Evolutionary conservation across 92 coral and sea anemone genomes (phyloP).

Genomic region (Chrysogorgia sp.): DNA sequence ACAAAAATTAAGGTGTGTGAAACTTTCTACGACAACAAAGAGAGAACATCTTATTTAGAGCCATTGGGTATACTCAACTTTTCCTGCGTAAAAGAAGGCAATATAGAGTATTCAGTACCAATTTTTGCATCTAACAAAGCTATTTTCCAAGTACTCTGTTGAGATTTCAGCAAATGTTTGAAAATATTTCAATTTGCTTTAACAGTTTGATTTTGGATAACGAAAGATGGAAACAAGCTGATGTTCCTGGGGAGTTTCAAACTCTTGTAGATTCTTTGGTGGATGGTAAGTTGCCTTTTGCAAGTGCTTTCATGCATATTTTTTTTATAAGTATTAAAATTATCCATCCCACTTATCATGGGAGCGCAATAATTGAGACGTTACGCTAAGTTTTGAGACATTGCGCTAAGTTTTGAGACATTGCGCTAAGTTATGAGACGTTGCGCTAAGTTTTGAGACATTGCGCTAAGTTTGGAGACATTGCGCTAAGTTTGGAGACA

Average conservation of each 20-base stretch:
- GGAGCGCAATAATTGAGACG: too few relatives aligned
- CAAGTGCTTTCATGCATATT: not conserved
- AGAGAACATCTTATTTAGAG: not conserved
- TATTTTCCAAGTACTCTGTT: not conserved
- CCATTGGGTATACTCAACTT: not conserved
- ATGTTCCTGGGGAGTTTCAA: constrained; percentile 94
- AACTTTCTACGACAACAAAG: not conserved
- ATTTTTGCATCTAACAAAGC: too few relatives aligned
- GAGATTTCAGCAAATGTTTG: not conserved
- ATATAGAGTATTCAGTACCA: not conserved
- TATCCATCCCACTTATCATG: too few relatives aligned
- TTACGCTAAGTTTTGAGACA: too few relatives aligned
- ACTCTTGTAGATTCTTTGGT: constrained; percentile 81
- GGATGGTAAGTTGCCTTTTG: constrained; percentile 76
- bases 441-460: too few relatives aligned
- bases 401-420: too few relatives aligned
- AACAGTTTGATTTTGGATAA: constrained; percentile 89
- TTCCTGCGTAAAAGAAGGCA: not conserved
- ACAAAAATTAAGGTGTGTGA: constrained; percentile 83
- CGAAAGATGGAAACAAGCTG: constrained; percentile 99
- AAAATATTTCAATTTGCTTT: constrained; percentile 17
- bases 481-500: too few relatives aligned
- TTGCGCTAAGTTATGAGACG: too few relatives aligned
- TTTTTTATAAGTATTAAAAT: not conserved
- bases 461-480: too few relatives aligned